Evolutionary conservation across 2,888 invertebrate genomes (phyloP).

Genomic region (Autographa pulchrina): DNA sequence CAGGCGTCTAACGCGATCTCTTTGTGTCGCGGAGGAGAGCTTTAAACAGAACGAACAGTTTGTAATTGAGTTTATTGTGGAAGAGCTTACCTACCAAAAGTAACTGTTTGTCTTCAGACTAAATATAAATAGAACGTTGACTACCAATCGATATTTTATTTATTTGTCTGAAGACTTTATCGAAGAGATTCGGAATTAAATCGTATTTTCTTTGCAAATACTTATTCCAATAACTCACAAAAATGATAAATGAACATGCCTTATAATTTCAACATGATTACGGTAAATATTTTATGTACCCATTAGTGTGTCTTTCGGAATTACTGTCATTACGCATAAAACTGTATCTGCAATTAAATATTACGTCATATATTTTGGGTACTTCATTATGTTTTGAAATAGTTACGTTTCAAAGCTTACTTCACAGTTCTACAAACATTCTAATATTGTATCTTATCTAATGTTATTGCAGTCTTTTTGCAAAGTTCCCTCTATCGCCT

Average conservation of each 20-base stretch:
- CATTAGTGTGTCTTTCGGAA: too few species aligned
- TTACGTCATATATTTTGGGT: too few species aligned
- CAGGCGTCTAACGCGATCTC: constrained; percentile 29
- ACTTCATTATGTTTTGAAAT: background rate
- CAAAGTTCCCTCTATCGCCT: background rate
- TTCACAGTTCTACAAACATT: background rate
- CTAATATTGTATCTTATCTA: background rate
- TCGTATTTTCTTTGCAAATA: background rate
- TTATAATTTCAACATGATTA: too few species aligned
- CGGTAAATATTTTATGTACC: too few species aligned
- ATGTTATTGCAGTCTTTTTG: background rate
- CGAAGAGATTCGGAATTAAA: background rate
- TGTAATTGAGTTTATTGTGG: constrained; percentile 21
- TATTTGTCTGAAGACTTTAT: background rate
- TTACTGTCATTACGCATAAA: too few species aligned
- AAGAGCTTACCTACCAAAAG: background rate
- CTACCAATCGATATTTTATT: background rate
- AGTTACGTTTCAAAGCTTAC: too few species aligned
- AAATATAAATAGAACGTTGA: background rate
- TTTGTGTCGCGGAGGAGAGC: constrained; percentile 17
- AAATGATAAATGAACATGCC: too few species aligned
- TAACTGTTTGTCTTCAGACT: background rate
- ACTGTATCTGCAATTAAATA: too few species aligned
- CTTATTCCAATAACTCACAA: background rate
- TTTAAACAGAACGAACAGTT: constrained; percentile 23